These are phyloP conservation scores for Andrena dorsata DNA, from an alignment of 2,888 invertebrate species.

Conservation along the genomic window DNA sequence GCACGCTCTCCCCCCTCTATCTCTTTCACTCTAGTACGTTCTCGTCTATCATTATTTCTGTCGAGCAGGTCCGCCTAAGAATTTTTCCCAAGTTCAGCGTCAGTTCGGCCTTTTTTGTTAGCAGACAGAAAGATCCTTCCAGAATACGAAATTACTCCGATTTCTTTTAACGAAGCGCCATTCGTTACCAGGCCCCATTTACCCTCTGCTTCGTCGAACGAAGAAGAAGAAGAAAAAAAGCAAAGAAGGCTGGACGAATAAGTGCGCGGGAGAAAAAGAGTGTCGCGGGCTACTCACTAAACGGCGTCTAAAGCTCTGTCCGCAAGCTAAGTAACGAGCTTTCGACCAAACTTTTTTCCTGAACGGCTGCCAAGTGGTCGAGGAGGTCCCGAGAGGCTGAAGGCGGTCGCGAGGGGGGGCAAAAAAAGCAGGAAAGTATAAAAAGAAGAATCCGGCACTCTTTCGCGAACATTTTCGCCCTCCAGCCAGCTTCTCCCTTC, in stretches of 20 bases:
- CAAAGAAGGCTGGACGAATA: slow-evolving; percentile 39
- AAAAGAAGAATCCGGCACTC: slow-evolving; percentile 66
- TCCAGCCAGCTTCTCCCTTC: slow-evolving; percentile 70
- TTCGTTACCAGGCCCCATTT: slow-evolving; percentile 62
- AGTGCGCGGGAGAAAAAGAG: slow-evolving; percentile 47
- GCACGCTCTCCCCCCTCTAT: too few species aligned
- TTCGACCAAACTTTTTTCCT: slow-evolving; percentile 78
- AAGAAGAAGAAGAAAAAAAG: not conserved
- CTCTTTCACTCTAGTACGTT: too few species aligned
- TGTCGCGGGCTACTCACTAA: slow-evolving; percentile 72
- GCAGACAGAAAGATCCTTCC: slow-evolving; percentile 1
- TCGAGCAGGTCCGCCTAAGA: not conserved
- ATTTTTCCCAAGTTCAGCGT: slow-evolving; percentile 6
- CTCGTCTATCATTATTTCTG: not conserved
- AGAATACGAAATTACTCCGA: slow-evolving; percentile 36
- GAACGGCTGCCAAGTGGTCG: slow-evolving; percentile 80
- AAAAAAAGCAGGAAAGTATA: slow-evolving; percentile 48
- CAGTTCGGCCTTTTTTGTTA: not conserved
- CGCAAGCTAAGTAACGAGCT: slow-evolving; percentile 80
- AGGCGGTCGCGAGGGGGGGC: slow-evolving; percentile 31
- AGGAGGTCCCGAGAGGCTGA: slow-evolving; percentile 59
- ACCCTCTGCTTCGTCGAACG: slow-evolving; percentile 46
- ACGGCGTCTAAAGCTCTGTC: slow-evolving; percentile 78
- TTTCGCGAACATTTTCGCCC: slow-evolving; percentile 73
- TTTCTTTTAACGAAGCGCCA: slow-evolving; percentile 44